Percentiles rank a stretch among this genome's conserved stretches.
Evolutionary conservation across 1,140 invertebrate genomes (phyloP).

Genomic region (Drosophila busckii): DNA sequence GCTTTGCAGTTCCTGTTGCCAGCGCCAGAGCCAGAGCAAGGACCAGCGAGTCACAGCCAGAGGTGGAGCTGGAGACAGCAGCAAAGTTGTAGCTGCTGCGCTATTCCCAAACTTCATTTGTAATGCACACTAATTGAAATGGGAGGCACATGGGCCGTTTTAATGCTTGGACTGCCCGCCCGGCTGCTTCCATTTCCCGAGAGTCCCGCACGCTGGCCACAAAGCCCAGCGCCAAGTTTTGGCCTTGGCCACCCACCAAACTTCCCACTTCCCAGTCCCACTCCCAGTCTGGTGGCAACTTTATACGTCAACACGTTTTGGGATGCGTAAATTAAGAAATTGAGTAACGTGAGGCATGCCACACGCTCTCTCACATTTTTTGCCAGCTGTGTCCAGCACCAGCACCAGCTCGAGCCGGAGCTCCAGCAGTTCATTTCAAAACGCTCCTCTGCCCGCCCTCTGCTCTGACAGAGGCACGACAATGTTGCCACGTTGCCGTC

Average conservation of each 20-base stretch:
- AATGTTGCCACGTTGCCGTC: too few relatives aligned
- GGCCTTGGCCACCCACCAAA: too few relatives aligned
- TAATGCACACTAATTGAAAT: constrained; percentile 77
- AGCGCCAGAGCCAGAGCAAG: too few relatives aligned
- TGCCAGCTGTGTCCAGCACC: not conserved
- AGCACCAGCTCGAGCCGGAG: not conserved
- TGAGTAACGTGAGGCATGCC: constrained; percentile 47
- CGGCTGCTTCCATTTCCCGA: constrained; percentile 2
- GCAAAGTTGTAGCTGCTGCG: constrained; percentile 15
- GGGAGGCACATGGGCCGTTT: constrained; percentile 67
- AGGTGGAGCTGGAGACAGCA: too few relatives aligned
- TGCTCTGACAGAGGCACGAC: not conserved
- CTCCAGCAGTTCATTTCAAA: too few relatives aligned
- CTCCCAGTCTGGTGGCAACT: constrained; percentile 4
- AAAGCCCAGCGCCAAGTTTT: constrained; percentile 2
- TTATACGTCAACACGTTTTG: constrained; percentile 57
- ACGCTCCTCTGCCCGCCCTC: too few relatives aligned
- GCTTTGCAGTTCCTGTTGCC: too few relatives aligned
- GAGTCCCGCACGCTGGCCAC: constrained; percentile 1
- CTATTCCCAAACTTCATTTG: constrained; percentile 76
- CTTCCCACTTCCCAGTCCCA: not conserved
- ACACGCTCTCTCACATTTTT: not conserved
- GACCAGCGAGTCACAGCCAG: too few relatives aligned
- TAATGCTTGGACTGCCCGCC: constrained; percentile 55
- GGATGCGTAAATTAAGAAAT: constrained; percentile 67